Percentiles rank a stretch among this genome's conserved stretches.
Conservation (phyloP, 2,888 invertebrate species). For the Drosophila fungiperda region DNA sequence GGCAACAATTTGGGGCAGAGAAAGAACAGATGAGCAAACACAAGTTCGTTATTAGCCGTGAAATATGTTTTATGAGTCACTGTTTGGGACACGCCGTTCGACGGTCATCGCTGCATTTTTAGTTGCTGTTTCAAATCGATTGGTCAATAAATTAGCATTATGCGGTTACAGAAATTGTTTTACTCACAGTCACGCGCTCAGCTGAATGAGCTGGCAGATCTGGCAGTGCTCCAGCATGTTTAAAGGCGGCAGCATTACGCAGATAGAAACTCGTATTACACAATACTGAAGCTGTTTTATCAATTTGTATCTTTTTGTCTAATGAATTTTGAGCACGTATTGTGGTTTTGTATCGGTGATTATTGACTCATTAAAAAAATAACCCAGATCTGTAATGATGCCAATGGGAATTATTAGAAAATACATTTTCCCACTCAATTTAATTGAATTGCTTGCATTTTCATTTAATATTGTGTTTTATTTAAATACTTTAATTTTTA, state of each 20-base stretch:
- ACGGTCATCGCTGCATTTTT: slow-evolving; percentile 40
- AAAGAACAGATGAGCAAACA: not conserved
- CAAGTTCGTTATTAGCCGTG: slow-evolving; percentile 34
- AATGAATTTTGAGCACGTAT: not conserved
- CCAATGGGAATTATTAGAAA: not conserved
- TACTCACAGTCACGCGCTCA: slow-evolving; percentile 56
- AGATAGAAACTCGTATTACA: not conserved
- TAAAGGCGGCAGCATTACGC: slow-evolving; percentile 43
- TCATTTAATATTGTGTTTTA: not conserved
- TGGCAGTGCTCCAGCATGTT: slow-evolving; percentile 29
- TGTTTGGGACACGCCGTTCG: slow-evolving; percentile 23
- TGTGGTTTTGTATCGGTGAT: not conserved
- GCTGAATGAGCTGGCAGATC: slow-evolving; percentile 47
- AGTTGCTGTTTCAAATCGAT: slow-evolving; percentile 79
- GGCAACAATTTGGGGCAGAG: not conserved
- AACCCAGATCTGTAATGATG: not conserved
- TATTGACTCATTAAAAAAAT: not conserved
- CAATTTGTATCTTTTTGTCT: not conserved
- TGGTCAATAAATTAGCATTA: slow-evolving; percentile 77
- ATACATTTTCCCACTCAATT: not conserved
- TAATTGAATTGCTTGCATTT: not conserved
- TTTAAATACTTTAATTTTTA: not conserved
- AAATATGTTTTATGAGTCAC: slow-evolving; percentile 67
- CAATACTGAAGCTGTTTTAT: not conserved
- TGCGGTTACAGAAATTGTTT: slow-evolving; percentile 59